These are phyloP conservation scores for Varanus komodoensis DNA, from an alignment of 2,113 vertebrate genomes.

Conservation along the genomic window DNA sequence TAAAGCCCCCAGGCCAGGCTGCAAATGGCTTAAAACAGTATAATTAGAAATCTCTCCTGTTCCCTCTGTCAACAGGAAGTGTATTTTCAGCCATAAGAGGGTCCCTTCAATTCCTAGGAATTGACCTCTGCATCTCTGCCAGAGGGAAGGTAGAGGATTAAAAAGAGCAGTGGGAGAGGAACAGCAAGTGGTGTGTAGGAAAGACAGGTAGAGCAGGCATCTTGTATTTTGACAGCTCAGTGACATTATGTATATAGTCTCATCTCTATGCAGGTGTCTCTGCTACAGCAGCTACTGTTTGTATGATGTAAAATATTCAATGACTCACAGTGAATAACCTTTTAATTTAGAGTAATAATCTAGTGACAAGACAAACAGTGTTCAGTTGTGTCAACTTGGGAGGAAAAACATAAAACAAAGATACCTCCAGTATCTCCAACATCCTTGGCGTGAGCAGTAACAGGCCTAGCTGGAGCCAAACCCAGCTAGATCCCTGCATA, in stretches of 20 bases:
- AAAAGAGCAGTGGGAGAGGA: constrained; percentile 9
- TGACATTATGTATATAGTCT: constrained; percentile 59
- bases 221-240: constrained; percentile 45
- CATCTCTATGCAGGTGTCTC: constrained; percentile 52
- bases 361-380: constrained; percentile 65
- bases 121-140: constrained; percentile 29
- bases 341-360: constrained; percentile 59
- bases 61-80: neutral
- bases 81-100: neutral
- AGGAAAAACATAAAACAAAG: constrained; percentile 66
- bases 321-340: constrained; percentile 60
- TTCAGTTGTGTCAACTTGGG: constrained; percentile 67
- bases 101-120: neutral
- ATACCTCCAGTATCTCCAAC: constrained; percentile 71
- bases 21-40: neutral
- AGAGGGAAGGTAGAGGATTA: constrained; percentile 14
- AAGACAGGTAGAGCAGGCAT: constrained; percentile 62
- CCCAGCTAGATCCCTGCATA: constrained; percentile 27
- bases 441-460: constrained; percentile 47
- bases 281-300: constrained; percentile 54
- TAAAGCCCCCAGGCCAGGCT: neutral
- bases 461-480: constrained; percentile 41
- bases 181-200: constrained; percentile 58
- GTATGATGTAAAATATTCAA: constrained; percentile 58
- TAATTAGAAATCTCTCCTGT: neutral